Evolutionary conservation across 2,113 vertebrate genomes (phyloP), one percentile per base, ranked within the genome.

Genomic region (Ptyas mucosa): DNA sequence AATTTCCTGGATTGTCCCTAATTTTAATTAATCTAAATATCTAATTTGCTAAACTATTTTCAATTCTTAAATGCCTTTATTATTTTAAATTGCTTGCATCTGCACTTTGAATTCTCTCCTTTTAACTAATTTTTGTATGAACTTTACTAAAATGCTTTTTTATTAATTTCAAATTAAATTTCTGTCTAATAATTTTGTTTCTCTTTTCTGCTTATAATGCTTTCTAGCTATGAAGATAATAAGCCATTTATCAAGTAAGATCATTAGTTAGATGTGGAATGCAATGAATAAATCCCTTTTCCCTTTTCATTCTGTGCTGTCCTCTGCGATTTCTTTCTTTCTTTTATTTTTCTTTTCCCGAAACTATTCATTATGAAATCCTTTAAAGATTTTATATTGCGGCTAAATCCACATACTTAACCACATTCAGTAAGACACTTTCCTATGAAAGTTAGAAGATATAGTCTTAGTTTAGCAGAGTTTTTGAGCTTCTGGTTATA

Each of bases 221-320:
- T 99, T 98, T 99, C 99, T 99, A 99, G 99, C 99, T 99, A 99
- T 99, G 99, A 99, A 99, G 99, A 99, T 99, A 99, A 99, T 99
- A 99, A 99, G 98, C 99, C 98, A 98, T 99, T 99, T 99, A 99
- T 99, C 99, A 99, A 99, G 99, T 99, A 99, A 99, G 99, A 98
- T 98, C 98, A 98, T 98, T 98, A 99, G 98, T 98, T 98, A 99
- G 98, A 98, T 98, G 97, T 98, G 98, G 97, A 98, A 98, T 98
- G 98, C 98, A 97, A 97, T 98, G 97, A 97, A 97, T 97, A 97
- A 98, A 98, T 96, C 96, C 95, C 95, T 95, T 96, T 96, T 95
- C 95, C 97, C 53, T 96, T 95, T 95, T 96, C 98, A 98, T 98
- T 97, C 97, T 96, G 95, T 97, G 97, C 97, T 92, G 97, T 97